phyloP scores from a whole-genome alignment of 1,140 invertebrate genomes.

The Cydia amplana region DNA sequence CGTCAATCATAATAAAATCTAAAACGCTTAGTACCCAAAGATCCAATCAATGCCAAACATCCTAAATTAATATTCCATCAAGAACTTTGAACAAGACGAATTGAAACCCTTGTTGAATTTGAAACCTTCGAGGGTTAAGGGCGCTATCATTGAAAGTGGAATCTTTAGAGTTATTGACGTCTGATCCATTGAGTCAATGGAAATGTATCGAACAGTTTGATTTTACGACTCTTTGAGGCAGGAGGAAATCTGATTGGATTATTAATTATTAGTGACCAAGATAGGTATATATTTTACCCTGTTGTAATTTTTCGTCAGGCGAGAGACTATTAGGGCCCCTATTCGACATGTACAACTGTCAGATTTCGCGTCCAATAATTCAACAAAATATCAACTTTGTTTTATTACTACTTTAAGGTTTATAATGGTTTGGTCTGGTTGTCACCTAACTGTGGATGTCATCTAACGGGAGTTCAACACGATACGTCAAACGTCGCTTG shows the following conservation, averaged over 20 bases:
- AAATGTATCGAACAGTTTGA: not conserved
- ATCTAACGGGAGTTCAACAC: no score
- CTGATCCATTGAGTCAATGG: not conserved
- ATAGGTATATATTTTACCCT: not conserved
- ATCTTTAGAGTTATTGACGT: constrained; percentile 33
- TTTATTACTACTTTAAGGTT: no score
- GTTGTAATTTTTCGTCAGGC: no score
- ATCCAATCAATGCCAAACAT: constrained; percentile 1
- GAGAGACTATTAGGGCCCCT: no score
- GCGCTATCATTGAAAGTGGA: constrained; percentile 33
- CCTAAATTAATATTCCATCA: constrained; percentile 25
- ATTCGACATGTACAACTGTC: no score
- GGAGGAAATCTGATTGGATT: no score
- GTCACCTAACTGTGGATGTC: no score
- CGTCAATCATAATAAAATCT: no score
- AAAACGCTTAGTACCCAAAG: not conserved
- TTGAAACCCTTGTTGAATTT: constrained; percentile 22
- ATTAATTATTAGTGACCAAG: not conserved
- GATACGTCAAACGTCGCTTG: no score
- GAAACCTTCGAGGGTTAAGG: constrained; percentile 17
- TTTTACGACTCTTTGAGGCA: not conserved
- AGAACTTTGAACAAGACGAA: constrained; percentile 13
- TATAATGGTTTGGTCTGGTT: no score
- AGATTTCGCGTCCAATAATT: no score
- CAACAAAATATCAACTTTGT: no score